Evolutionary conservation across 2,113 vertebrate species (phyloP).

Genomic region (Indicator indicator): DNA sequence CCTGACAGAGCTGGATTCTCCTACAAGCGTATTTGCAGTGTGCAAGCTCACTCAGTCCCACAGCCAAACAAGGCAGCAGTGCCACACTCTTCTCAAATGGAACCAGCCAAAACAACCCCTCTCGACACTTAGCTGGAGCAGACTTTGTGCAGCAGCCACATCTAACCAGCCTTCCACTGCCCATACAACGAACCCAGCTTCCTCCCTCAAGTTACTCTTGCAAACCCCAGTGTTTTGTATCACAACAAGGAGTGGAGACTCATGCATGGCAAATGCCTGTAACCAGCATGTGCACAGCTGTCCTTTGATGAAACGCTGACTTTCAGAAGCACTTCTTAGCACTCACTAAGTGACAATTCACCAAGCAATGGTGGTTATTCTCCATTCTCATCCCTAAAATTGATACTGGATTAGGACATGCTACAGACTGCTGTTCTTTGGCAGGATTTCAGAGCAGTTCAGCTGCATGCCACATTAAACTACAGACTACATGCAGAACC

Average conservation of each 20-base stretch:
- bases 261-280: neutral
- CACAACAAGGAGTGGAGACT: neutral
- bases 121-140: neutral
- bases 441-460: neutral
- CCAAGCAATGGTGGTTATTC: neutral
- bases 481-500: neutral
- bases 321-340: neutral
- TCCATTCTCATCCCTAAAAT: neutral
- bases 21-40: neutral
- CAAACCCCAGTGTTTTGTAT: neutral
- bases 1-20: neutral
- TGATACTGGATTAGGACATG: neutral
- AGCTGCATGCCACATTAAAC: rapidly evolving
- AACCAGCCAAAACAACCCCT: neutral
- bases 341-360: neutral
- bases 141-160: neutral
- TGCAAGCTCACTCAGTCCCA: neutral
- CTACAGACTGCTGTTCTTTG: neutral
- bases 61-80: neutral
- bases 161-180: neutral
- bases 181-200: rapidly evolving
- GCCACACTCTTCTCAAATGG: neutral
- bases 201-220: neutral
- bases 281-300: neutral
- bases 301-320: neutral